Percentiles rank a stretch among this genome's conserved stretches.
Conservation (phyloP, 2,888 invertebrate species). For the Chorisops tibialis region DNA sequence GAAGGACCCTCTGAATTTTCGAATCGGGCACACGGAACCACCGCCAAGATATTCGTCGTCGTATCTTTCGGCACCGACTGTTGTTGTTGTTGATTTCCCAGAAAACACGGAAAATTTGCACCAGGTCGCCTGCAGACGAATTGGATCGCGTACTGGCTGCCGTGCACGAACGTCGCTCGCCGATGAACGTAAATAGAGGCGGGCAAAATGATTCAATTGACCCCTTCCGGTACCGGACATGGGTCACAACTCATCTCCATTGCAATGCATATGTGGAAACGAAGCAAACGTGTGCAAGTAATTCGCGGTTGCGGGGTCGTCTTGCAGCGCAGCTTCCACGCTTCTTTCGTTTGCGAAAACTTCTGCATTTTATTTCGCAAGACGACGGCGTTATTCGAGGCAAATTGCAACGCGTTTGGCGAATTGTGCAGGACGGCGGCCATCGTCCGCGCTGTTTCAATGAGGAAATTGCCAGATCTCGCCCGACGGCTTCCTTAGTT, state of each 20-base stretch:
- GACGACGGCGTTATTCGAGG: too few species aligned
- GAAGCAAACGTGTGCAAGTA: constrained; percentile 22
- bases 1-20: neutral
- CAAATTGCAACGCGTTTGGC: neutral
- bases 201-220: constrained; percentile 37
- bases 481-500: neutral
- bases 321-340: neutral
- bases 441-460: neutral
- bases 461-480: neutral
- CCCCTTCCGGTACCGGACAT: constrained; percentile 41
- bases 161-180: constrained; percentile 4
- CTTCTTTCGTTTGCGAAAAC: neutral
- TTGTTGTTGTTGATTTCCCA: neutral
- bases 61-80: too few species aligned
- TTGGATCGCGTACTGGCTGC: neutral
- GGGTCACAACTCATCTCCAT: constrained; percentile 28
- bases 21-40: constrained; percentile 1
- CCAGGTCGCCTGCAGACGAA: neutral
- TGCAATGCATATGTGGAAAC: constrained; percentile 8
- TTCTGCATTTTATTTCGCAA: neutral
- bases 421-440: too few species aligned
- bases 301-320: constrained; percentile 2
- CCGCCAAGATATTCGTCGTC: too few species aligned
- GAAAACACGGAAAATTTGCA: constrained; percentile 1
- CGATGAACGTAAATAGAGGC: constrained; percentile 22